These are phyloP conservation scores for Thryonomys swinderianus DNA, from an alignment of 2,113 vertebrate genomes.

Conservation along the genomic window DNA sequence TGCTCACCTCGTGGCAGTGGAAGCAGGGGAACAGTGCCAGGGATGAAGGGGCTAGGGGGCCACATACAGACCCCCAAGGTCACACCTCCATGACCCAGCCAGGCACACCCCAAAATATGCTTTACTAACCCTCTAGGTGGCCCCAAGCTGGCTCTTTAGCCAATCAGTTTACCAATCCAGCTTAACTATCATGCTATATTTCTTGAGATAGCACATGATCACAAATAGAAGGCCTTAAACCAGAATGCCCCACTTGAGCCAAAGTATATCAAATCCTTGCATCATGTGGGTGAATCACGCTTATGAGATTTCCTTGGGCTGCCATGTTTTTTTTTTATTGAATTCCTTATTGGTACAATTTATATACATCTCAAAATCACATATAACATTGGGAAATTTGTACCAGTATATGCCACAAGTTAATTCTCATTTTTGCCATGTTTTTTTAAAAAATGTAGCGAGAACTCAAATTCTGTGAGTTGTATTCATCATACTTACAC, in stretches of 20 bases:
- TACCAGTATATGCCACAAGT: too few relatives aligned
- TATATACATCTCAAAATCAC: too few relatives aligned
- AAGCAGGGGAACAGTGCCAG: background rate
- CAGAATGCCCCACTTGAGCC: background rate
- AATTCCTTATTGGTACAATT: too few relatives aligned
- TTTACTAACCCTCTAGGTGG: background rate
- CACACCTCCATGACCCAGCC: background rate
- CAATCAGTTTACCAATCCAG: background rate
- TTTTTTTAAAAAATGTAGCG: background rate
- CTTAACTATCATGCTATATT: background rate
- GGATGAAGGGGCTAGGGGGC: background rate
- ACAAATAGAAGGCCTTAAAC: background rate
- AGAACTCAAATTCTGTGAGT: constrained; percentile 35
- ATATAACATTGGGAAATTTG: too few relatives aligned
- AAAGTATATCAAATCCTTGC: background rate
- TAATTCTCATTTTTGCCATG: too few relatives aligned
- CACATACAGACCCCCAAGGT: background rate
- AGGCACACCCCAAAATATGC: background rate
- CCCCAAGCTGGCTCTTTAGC: background rate
- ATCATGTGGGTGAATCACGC: background rate
- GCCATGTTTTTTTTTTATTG: too few relatives aligned
- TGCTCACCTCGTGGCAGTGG: background rate
- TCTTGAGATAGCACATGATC: background rate
- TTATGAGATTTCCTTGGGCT: background rate
- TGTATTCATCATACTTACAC: background rate